Conservation (phyloP, 2,888 invertebrate species). For the Oligia latruncula region DNA sequence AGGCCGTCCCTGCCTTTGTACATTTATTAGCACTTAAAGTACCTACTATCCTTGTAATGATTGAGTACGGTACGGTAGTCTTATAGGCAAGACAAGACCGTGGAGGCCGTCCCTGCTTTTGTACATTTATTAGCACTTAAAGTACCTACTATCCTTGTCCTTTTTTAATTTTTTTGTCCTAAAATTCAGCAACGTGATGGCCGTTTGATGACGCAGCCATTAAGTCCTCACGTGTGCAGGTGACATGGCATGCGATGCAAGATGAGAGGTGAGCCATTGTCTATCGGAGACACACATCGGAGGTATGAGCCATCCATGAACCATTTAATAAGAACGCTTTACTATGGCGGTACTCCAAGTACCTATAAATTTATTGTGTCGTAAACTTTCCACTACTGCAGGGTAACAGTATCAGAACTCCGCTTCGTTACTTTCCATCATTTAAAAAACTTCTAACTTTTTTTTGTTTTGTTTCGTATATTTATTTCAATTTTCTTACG, state of each 20-base stretch:
- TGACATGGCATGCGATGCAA: neutral
- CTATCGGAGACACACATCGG: neutral
- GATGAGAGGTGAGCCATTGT: neutral
- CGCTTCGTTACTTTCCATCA: constrained; percentile 16
- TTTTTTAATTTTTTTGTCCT: neutral
- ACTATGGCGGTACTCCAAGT: constrained; percentile 2
- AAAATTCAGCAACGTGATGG: neutral
- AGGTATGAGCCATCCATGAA: neutral
- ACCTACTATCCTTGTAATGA: neutral
- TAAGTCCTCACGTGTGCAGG: neutral
- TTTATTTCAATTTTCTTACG: constrained; percentile 7
- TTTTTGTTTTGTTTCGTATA: constrained; percentile 2
- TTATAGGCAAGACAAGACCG: neutral
- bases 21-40: no score
- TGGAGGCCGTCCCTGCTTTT: neutral
- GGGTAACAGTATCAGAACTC: constrained; percentile 14
- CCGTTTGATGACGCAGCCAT: neutral
- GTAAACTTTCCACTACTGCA: constrained; percentile 29
- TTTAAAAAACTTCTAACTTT: constrained; percentile 25
- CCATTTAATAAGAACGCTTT: neutral
- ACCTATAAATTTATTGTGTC: constrained; percentile 23
- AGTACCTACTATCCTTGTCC: neutral
- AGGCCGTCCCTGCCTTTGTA: no score
- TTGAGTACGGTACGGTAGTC: constrained; percentile 2
- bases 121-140: constrained; percentile 27